Percentiles rank a stretch among this genome's conserved stretches.
Evolutionary conservation across 2,797 vertebrate species (phyloP).

Genomic region (Bufotes viridis): DNA sequence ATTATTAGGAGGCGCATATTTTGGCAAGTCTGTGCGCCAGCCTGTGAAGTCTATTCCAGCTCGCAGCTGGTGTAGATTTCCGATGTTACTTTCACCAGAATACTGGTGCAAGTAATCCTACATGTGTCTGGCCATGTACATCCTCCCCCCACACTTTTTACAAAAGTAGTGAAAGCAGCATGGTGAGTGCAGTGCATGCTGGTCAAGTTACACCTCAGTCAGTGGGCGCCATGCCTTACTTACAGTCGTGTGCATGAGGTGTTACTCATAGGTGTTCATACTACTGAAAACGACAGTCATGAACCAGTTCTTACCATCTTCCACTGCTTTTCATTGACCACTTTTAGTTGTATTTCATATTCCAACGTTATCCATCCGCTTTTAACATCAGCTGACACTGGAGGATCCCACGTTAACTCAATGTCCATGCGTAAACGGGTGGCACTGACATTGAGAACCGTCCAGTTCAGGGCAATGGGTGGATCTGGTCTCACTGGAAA

Average conservation of each 20-base stretch:
- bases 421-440: slow-evolving; percentile 86
- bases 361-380: slow-evolving; percentile 80
- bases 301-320: slow-evolving; percentile 71
- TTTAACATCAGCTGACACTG: slow-evolving; percentile 83
- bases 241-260: not conserved
- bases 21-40: no score
- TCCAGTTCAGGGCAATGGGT: slow-evolving; percentile 91
- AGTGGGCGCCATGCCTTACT: no score
- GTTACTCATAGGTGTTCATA: not conserved
- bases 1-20: no score
- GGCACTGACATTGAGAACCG: slow-evolving; percentile 85
- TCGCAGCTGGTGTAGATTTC: no score
- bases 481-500: slow-evolving; percentile 88
- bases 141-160: no score
- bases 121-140: no score
- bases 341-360: slow-evolving; percentile 90
- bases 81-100: no score
- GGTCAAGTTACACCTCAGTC: no score
- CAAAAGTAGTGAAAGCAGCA: no score
- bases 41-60: no score
- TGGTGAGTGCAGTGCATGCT: no score
- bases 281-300: not conserved
- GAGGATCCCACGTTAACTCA: slow-evolving; percentile 87
- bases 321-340: slow-evolving; percentile 85
- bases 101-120: no score